phyloP scores from a whole-genome alignment of 53 echinoderm and acorn worm genomes.

The Astropecten irregularis region DNA sequence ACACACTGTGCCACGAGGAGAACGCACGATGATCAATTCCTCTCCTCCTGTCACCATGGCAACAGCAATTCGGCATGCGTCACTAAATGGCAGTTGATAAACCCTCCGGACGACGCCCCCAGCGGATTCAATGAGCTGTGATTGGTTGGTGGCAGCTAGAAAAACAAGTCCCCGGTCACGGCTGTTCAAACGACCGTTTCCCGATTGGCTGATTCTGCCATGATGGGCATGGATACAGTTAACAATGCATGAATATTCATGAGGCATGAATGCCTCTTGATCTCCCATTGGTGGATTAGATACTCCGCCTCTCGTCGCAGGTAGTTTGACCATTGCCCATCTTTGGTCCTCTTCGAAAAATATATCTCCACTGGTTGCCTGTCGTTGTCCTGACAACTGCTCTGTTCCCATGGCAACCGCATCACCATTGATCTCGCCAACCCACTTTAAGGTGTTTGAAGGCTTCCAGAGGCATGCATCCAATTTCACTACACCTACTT shows the following conservation, averaged over 20 bases:
- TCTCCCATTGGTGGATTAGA: not conserved
- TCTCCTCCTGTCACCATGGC: constrained; percentile 24
- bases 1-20: constrained; percentile 8
- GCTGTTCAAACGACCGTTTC: not conserved
- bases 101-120: constrained; percentile 34
- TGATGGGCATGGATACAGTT: constrained; percentile 1
- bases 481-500: not conserved
- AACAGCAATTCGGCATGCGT: constrained; percentile 37
- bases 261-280: not conserved
- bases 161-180: not conserved
- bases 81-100: constrained; percentile 47
- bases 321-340: constrained; percentile 1
- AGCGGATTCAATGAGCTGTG: constrained; percentile 36
- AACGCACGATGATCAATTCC: constrained; percentile 52
- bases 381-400: not conserved
- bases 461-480: not conserved
- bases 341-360: not conserved
- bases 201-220: not conserved
- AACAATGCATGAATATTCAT: constrained; percentile 56
- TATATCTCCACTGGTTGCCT: not conserved
- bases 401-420: constrained; percentile 38
- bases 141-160: constrained; percentile 31
- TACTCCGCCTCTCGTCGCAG: not conserved
- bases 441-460: constrained; percentile 21
- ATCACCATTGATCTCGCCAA: constrained; percentile 13